Evolutionary conservation across 2,888 invertebrate species (phyloP), one percentile per base, ranked within the genome.

Genomic region (Autographa pulchrina): DNA sequence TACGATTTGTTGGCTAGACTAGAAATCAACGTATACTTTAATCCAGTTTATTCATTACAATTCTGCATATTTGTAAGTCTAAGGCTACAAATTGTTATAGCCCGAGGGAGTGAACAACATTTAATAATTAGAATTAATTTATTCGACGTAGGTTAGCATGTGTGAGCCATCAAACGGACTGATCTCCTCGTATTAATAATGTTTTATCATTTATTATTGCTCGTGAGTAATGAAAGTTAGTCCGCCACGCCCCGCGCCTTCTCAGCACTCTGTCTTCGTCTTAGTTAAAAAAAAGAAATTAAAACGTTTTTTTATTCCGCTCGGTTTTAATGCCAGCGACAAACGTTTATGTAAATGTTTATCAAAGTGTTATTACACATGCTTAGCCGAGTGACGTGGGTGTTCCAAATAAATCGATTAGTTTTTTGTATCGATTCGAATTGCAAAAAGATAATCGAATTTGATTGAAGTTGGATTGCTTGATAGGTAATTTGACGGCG

Each of bases 191-290:
- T 93, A 95, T 95, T 96, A 95, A 96, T 96, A 96, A 96, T 96
- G 95, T 95, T 94, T 95, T 96, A 96, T 96, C 95, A 96, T 96
- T 96, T 96, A 95, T 96, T 94, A 96, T 91, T 88, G 89, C 89
- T 88, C 86, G 88, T 95, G 95, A 95, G 95, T 96, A 95, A 96
- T 96, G 96, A 94, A 95, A 95, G 92, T 95, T 92, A 92, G 91
- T 87, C 92, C 79, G 92, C 91, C 94, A 94, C 95, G 95, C 96
- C 95, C 94, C 91, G 91, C 91, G 89, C 91, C 91, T 89, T 90
- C 89, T 84, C 91, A 86, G 88, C 91, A 92, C 93, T 95, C 92
- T 86, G 92, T 95, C 95, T 95, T 95, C 94, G 95, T 95, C 95
- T 93, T 84, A 79, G 85, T 85, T 84, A 70, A 88, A 91, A 92